Base-by-base conservation (phyloP, 2,797 vertebrate species). In the Lepilemur septentrionalis region DNA sequence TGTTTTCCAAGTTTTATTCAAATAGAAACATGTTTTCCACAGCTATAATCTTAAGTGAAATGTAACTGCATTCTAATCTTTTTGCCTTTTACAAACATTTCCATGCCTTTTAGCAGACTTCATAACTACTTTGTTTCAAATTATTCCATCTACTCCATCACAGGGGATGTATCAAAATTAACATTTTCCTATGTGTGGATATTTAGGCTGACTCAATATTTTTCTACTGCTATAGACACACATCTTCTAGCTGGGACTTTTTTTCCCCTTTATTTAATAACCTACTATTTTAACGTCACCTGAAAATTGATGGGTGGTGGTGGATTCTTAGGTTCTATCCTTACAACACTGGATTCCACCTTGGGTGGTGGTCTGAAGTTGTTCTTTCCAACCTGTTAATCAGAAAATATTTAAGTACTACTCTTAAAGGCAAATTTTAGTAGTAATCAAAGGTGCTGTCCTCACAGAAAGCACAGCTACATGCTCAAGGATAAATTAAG, bases 271-370 rank as follows among this genome's bases (percentile, higher is more conserved):
- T 75, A 76, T 3, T 50, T 14, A 93, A 63, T 61, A 59, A 57
- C n/a, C 55, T 28, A 43, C n/a, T 85, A 85, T 84, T 96, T 97
- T 80, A 87, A 73, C 5, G 92, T 98, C 76, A 99, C 99, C 99
- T 99, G 99, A 98, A 99, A 99, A 97, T 99, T 99, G 72, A 99
- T 99, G 22, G 99, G 99, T 63, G 99, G 99, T 43, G 99, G 99
- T 61, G 99, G 99, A 97, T 99, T 99, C 98, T 99, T 99, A 2
- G 99, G 99, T 96, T 99, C 99, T 98, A 99, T 99, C 97, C 99
- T 99, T 89, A 99, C 99, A n/a, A 99, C 99, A 93, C 99, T 99
- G 70, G 99, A 99, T 98, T 99, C 99, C 30, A 99, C 99, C 99
- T 99, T 99, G 25, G 99, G 99, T 94, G 99, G 99, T 86, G 99